Percentiles rank a stretch among this genome's conserved stretches.
Conservation (phyloP, 2,888 invertebrate species). For the Romanomermis culicivorax region DNA sequence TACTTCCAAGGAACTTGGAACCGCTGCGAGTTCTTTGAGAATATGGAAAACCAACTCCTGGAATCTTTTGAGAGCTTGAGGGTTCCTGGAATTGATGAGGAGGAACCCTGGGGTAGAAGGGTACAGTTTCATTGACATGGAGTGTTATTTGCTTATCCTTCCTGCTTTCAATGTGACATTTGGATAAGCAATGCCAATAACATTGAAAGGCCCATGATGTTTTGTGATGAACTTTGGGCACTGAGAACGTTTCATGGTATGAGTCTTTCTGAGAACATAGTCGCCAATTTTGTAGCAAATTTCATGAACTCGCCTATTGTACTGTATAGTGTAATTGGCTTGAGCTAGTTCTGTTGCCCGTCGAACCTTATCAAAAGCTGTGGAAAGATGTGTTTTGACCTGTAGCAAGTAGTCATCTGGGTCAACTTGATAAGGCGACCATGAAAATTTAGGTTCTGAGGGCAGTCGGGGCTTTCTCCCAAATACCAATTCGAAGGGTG, state of each 20-base stretch:
- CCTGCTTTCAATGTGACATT: too few relatives aligned
- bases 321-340: not conserved
- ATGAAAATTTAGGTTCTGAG: not conserved
- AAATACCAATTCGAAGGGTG: slow-evolving; percentile 13
- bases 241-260: not conserved
- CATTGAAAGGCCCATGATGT: not conserved
- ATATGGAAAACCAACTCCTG: too few relatives aligned
- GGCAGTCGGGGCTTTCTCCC: slow-evolving; percentile 14
- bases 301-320: not conserved
- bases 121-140: too few relatives aligned
- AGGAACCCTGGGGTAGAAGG: too few relatives aligned
- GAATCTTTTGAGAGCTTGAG: too few relatives aligned
- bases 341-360: not conserved
- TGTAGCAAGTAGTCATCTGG: too few relatives aligned
- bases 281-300: not conserved
- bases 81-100: too few relatives aligned
- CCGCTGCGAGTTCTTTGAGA: too few relatives aligned
- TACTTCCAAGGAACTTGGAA: too few relatives aligned
- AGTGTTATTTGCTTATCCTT: too few relatives aligned
- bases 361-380: too few relatives aligned
- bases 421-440: not conserved
- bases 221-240: not conserved
- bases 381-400: too few relatives aligned
- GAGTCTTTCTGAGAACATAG: not conserved
- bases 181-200: not conserved